These are phyloP conservation scores for Macrophya alboannulata DNA, from an alignment of 2,888 invertebrate genomes.

Conservation along the genomic window DNA sequence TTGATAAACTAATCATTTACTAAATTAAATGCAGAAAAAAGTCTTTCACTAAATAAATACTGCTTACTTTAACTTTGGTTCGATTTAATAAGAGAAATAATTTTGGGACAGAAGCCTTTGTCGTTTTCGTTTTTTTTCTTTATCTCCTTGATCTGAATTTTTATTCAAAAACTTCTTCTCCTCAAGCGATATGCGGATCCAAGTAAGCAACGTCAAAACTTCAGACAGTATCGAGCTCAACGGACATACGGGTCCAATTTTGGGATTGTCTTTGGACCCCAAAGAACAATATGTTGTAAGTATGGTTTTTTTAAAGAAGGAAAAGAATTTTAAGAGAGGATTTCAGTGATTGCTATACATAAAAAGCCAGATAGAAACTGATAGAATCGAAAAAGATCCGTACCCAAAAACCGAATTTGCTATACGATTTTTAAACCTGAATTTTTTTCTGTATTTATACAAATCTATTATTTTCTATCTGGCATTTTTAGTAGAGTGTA, in stretches of 20 bases:
- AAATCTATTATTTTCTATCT: too few relatives aligned
- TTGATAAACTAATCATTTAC: background rate
- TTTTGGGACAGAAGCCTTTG: too few relatives aligned
- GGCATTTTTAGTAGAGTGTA: too few relatives aligned
- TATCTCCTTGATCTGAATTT: background rate
- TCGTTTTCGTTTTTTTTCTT: background rate
- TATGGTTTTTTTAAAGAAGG: slow-evolving; percentile 33
- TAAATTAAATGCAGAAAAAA: background rate
- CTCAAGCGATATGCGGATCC: slow-evolving; percentile 83
- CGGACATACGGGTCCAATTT: slow-evolving; percentile 85
- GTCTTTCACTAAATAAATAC: background rate
- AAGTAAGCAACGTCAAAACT: slow-evolving; percentile 80
- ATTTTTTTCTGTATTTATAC: too few relatives aligned
- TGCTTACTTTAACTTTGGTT: background rate
- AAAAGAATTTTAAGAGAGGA: background rate
- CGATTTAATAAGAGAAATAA: background rate
- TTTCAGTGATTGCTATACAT: slow-evolving; percentile 48
- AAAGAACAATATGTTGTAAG: slow-evolving; percentile 82
- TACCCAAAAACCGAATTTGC: too few relatives aligned
- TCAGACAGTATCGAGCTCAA: slow-evolving; percentile 78
- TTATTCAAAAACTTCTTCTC: slow-evolving; percentile 26
- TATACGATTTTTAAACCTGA: too few relatives aligned
- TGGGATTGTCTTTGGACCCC: slow-evolving; percentile 85
- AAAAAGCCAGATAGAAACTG: too few relatives aligned
- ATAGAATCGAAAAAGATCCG: too few relatives aligned